phyloP scores from a whole-genome alignment of 92 coral and sea anemone species.

The Epizoanthus fatuus region DNA sequence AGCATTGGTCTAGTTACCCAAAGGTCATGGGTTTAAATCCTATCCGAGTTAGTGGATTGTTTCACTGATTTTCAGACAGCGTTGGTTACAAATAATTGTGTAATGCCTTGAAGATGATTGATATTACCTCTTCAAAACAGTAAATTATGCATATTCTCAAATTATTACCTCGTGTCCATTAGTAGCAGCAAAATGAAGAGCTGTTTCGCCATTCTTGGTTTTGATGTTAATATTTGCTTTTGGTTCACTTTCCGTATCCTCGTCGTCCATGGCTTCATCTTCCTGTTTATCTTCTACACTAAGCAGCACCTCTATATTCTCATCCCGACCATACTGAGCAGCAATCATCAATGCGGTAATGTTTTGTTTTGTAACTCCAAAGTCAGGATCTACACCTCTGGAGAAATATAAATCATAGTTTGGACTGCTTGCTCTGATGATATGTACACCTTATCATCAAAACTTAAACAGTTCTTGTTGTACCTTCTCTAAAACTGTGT shows the following conservation, averaged over 20 bases:
- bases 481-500: no score
- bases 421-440: no score
- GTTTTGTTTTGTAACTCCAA: constrained; percentile 13
- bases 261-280: constrained; percentile 34
- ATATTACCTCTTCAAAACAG: no score
- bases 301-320: constrained; percentile 15
- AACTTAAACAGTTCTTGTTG: no score
- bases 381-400: constrained; percentile 19
- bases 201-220: constrained; percentile 28
- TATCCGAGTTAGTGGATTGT: no score
- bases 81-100: no score
- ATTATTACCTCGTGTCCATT: constrained; percentile 33
- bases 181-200: constrained; percentile 34
- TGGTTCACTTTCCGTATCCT: constrained; percentile 6
- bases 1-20: no score
- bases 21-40: no score
- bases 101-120: no score
- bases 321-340: constrained; percentile 34
- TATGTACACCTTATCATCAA: no score
- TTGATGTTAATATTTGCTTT: constrained; percentile 17
- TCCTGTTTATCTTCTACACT: constrained; percentile 18
- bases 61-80: no score
- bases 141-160: no score
- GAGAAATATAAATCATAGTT: not conserved
- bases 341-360: constrained; percentile 32